Evolutionary conservation across 1,140 invertebrate species (phyloP), one percentile per base, ranked within the genome.

Genomic region (Zelostemma sp.): DNA sequence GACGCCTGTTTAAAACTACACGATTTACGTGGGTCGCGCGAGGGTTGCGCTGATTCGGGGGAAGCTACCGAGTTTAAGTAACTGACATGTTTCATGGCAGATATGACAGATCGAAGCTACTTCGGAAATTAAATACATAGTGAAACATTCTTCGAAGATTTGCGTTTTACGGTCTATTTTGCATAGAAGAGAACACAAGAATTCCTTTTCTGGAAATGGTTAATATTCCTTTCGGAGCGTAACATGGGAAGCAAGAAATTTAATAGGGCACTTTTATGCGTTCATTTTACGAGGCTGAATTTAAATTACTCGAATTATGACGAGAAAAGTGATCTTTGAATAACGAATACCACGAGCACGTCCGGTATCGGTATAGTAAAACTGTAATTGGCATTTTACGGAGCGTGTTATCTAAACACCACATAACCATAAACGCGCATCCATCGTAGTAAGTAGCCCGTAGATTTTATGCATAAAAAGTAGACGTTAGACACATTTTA

Each of bases 361-460:
- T 43, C 5, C 45, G 12, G 45, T 18, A 12, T 11, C 50, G 57
- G n/a, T 57, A 54, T 53, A 62, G 47, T 73, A 74, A 76, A 78
- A 73, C 49, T 58, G 47, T 78, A 77, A 78, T 77, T 76, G 75
- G 68, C 69, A 68, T 72, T 75, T 73, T 68, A 59, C 62, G 48
- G 47, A 66, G 18, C 55, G 59, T 56, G 57, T 73, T 76, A 77
- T 74, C 73, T 54, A 76, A 74, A 74, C 45, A 59, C 41, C 35
- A 11, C 51, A 49, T 50, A 68, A 54, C 49, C 41, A 19, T 25
- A 28, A 46, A 56, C 47, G 40, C 47, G 40, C 50, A 51, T 67
- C 60, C 55, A 38, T 45, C 51, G 35, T 55, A 40, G 40, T 47
- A 45, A 21, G 19, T 4, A 6, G 1, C 19, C 9, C 35, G 28